Evolutionary conservation across 2,113 vertebrate genomes (phyloP).

Genomic region (Vulpes vulpes): DNA sequence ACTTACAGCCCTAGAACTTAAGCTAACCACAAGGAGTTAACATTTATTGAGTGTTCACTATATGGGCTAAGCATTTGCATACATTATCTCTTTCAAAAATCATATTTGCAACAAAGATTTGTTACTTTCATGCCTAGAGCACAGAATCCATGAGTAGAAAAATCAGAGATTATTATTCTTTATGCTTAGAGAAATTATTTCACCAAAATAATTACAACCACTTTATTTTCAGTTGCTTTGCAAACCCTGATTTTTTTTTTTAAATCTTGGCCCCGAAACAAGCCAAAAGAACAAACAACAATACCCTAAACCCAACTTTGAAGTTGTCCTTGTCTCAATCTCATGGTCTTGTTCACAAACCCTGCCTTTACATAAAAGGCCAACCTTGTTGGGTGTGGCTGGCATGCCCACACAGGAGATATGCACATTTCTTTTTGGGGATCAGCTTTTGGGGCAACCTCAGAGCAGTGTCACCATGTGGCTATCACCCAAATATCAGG

Average conservation of each 20-base stretch:
- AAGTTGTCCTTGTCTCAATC: background rate
- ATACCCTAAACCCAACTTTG: background rate
- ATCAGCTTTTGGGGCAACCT: constrained; percentile 46
- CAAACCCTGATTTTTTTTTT: background rate
- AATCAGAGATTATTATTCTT: background rate
- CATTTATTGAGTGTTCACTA: background rate
- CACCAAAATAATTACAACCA: constrained; percentile 42
- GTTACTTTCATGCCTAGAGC: background rate
- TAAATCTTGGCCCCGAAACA: constrained; percentile 40
- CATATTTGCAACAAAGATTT: background rate
- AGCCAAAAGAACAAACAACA: background rate
- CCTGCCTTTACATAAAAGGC: constrained; percentile 25
- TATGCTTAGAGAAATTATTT: constrained; percentile 55
- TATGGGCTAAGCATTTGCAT: background rate
- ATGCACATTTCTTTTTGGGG: background rate
- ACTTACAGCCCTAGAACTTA: background rate
- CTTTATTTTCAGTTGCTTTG: constrained; percentile 22
- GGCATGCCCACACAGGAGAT: constrained; percentile 29
- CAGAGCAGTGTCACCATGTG: background rate
- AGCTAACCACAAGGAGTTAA: background rate
- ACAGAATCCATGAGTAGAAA: background rate
- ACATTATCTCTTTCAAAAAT: constrained; percentile 43
- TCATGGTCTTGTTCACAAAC: background rate
- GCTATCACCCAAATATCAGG: background rate
- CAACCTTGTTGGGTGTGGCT: constrained; percentile 40